Evolutionary conservation across 1,140 invertebrate genomes (phyloP).

Genomic region (Drosophila suzukii): DNA sequence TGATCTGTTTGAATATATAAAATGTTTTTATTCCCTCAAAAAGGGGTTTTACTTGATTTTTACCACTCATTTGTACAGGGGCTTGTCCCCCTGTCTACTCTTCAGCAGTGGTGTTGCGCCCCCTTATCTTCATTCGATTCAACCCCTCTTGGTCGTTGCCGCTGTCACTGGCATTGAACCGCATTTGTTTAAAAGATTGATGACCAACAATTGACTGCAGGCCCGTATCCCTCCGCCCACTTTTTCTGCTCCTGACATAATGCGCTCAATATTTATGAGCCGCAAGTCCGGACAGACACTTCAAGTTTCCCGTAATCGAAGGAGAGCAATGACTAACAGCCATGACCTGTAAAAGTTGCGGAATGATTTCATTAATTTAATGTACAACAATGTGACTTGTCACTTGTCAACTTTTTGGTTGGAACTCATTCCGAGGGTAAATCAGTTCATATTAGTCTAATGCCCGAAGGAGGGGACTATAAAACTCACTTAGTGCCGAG

Average conservation of each 20-base stretch:
- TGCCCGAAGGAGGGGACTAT: slow-evolving; percentile 19
- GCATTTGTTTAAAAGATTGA: slow-evolving; percentile 78
- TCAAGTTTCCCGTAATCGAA: slow-evolving; percentile 52
- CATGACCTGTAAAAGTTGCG: slow-evolving; percentile 38
- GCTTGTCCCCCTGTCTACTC: slow-evolving; percentile 24
- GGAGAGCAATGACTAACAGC: slow-evolving; percentile 16
- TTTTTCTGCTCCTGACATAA: slow-evolving; percentile 56
- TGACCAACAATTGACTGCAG: slow-evolving; percentile 73
- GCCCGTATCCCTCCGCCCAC: slow-evolving; percentile 15
- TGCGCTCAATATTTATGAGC: slow-evolving; percentile 70
- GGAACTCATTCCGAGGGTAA: slow-evolving; percentile 16
- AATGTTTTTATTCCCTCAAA: neutral
- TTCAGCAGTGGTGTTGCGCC: slow-evolving; percentile 2
- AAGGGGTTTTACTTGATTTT: neutral
- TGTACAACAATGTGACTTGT: slow-evolving; percentile 78
- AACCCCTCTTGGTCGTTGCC: slow-evolving; percentile 6
- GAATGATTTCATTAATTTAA: slow-evolving; percentile 80
- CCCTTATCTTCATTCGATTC: slow-evolving; percentile 13
- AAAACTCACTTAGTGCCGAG: slow-evolving; percentile 62
- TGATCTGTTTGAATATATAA: neutral
- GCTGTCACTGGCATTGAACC: slow-evolving; percentile 76
- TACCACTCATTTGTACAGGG: slow-evolving; percentile 13
- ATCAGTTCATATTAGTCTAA: slow-evolving; percentile 74
- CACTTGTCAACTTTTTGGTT: slow-evolving; percentile 76
- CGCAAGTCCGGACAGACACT: slow-evolving; percentile 58